Evolutionary conservation across 2,113 vertebrate species (phyloP), one percentile per base, ranked within the genome.

Genomic region (Orientallactaga bullata): DNA sequence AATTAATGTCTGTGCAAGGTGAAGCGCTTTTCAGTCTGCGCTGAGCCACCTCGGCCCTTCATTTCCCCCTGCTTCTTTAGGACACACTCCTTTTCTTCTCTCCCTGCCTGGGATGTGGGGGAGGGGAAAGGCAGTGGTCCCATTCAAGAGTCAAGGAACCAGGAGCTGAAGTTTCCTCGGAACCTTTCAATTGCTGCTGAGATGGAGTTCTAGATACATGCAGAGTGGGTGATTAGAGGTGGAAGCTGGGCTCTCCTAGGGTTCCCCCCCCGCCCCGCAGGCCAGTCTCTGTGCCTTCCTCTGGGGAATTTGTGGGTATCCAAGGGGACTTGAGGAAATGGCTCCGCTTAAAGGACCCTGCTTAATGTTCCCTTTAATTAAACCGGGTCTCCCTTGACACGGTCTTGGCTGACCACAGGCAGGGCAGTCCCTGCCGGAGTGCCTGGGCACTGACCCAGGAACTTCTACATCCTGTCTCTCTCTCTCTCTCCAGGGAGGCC

Each of bases 341-440:
- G 35, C 66, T 39, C 82, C 84, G 95, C 77, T 87, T 93, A 85
- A 93, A 83, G 80, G 74, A 23, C n/a, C 39, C 82, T 93, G 96
- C 65, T 90, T 95, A 93, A 95, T 92, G 90, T 78, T 79, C 92
- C 94, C 66, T 88, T 95, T 89, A 93, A 94, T 91, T 65, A 81
- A 89, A 93, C 76, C n/a, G 83, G 84, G 94, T 93, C 87, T 92
- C 90, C 66, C 87, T 68, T 60, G 90, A 78, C 72, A 15, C 17
- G 5, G 3, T 74, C 42, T n/a, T 32, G 12, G 23, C 87, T 66
- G 80, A 87, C 84, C 88, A 23, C 0, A 21, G 20, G 71, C 39
- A 37, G 94, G 82, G 69, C 35, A 6, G 68, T 69, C 94, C 81
- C 2, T 24, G 91, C 80, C 7, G 2, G 51, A 16, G 13, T n/a